Base-by-base conservation (phyloP, 2,888 invertebrate genomes). In the Agapetus fuscipes region DNA sequence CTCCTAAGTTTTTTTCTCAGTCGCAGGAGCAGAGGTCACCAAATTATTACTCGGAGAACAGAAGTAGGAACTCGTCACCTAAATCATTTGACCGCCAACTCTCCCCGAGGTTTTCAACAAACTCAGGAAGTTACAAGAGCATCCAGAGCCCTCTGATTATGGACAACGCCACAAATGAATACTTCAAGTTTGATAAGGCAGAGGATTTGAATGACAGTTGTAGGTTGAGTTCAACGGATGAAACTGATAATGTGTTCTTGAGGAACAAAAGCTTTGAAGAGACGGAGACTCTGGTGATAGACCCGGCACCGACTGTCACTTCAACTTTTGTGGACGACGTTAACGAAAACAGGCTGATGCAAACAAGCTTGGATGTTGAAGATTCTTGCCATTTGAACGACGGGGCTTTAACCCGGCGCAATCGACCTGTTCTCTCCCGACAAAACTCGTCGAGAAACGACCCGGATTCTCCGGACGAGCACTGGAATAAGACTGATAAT, bases 51-150 rank as follows among this genome's bases (percentile, higher is more conserved):
- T 30, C 60, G 0, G 68, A 67, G 33, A 57, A 56, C 10, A 53
- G 63, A 44, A 58, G 54, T 17, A 34, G 39, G 20, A 48, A 42
- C 14, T 31, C 43, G 28, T 68, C 69, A 0, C 70, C 70, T 0
- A 54, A 65, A 7, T 66, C 65, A 45, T 69, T 68, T 40, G 68
- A 68, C 48, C 39, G 32, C 17, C 34, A 29, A 12, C 31, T 15
- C 7, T 48, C 48, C 5, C 48, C 48, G 10, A 37, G 43, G 12
- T 38, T 48, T 12, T 28, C 37, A 3, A 41, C 36, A 16, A 32
- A 34, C 10, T 36, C 34, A 16, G 30, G 32, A 15, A 31, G 35
- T 20, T 40, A 36, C 25, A 45, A 41, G 39, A 41, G 35, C 17
- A 37, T 35, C 2, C 37, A 40, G 17, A 45, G 45, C 26, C 48